These are phyloP conservation scores for Campopleginae sp. DNA, from an alignment of 2,888 invertebrate species.

Conservation along the genomic window DNA sequence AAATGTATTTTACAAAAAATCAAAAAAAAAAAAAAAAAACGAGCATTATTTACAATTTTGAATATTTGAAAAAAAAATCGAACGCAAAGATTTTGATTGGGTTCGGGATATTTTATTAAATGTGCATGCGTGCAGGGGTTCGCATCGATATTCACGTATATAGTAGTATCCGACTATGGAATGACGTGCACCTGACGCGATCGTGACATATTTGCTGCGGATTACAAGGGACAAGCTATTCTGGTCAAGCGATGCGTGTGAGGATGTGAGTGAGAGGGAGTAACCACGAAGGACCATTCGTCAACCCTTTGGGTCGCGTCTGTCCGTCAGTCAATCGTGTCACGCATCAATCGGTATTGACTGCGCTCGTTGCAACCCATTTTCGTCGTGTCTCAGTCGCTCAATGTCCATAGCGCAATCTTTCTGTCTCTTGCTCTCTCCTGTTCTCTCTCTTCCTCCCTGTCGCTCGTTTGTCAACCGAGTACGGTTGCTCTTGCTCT, in stretches of 20 bases:
- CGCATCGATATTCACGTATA: slow-evolving; percentile 26
- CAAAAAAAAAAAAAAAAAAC: not conserved
- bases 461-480: slow-evolving; percentile 29
- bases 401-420: slow-evolving; percentile 22
- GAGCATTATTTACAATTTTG: not conserved
- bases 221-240: slow-evolving; percentile 63
- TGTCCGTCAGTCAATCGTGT: slow-evolving; percentile 77
- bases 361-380: slow-evolving; percentile 71
- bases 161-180: slow-evolving; percentile 48
- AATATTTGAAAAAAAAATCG: not conserved
- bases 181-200: slow-evolving; percentile 73
- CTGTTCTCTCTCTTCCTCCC: slow-evolving; percentile 20
- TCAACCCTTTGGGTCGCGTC: slow-evolving; percentile 79
- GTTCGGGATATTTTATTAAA: not conserved
- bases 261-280: slow-evolving; percentile 52
- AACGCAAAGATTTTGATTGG: slow-evolving; percentile 1
- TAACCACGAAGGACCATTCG: slow-evolving; percentile 77
- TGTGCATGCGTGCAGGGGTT: slow-evolving; percentile 7
- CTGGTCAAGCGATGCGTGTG: slow-evolving; percentile 46
- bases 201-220: slow-evolving; percentile 75
- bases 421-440: not conserved
- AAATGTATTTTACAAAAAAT: not conserved
- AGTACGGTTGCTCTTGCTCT: slow-evolving; percentile 41
- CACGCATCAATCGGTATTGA: slow-evolving; percentile 79
- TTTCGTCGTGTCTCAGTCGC: slow-evolving; percentile 77